phyloP scores from a whole-genome alignment of 2,888 invertebrate genomes.

The Andrena hattorfiana region DNA sequence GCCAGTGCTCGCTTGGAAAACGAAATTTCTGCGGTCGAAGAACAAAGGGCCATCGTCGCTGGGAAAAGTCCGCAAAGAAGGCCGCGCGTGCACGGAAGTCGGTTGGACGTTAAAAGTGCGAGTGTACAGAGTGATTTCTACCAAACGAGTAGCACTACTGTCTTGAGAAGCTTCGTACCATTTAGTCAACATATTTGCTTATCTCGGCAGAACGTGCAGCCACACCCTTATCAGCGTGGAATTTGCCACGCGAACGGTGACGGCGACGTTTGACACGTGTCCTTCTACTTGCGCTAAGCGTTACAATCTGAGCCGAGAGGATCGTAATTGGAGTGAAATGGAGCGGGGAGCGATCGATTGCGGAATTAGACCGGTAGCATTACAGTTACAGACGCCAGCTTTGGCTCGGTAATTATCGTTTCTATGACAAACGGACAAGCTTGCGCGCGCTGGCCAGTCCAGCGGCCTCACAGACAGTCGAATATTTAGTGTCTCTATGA shows the following conservation, averaged over 20 bases:
- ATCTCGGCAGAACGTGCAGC: too few species aligned
- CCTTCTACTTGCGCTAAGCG: background rate
- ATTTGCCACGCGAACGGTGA: background rate
- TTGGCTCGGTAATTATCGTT: slow-evolving; percentile 66
- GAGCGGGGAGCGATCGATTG: slow-evolving; percentile 35
- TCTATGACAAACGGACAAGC: slow-evolving; percentile 45
- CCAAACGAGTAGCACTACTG: background rate
- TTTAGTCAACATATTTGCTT: too few species aligned
- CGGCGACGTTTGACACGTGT: too few species aligned
- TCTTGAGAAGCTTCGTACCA: background rate
- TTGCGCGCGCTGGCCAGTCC: slow-evolving; percentile 11
- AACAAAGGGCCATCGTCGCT: slow-evolving; percentile 6
- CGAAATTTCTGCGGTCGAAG: slow-evolving; percentile 46
- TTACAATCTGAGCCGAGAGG: background rate
- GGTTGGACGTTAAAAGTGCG: slow-evolving; percentile 5
- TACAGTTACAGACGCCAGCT: slow-evolving; percentile 32
- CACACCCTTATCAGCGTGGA: background rate
- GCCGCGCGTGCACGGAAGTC: slow-evolving; percentile 11
- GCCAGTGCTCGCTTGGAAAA: slow-evolving; percentile 23
- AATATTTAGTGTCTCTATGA: slow-evolving; percentile 70
- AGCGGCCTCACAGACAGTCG: slow-evolving; percentile 53
- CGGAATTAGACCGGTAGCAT: slow-evolving; percentile 44
- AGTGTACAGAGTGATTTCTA: background rate
- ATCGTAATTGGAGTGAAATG: slow-evolving; percentile 8
- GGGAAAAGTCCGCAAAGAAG: slow-evolving; percentile 7